Percentiles rank a stretch among this genome's conserved stretches.
These are phyloP conservation scores for Aradophagus sp. DNA, from an alignment of 1,140 invertebrate genomes.

Conservation along the genomic window DNA sequence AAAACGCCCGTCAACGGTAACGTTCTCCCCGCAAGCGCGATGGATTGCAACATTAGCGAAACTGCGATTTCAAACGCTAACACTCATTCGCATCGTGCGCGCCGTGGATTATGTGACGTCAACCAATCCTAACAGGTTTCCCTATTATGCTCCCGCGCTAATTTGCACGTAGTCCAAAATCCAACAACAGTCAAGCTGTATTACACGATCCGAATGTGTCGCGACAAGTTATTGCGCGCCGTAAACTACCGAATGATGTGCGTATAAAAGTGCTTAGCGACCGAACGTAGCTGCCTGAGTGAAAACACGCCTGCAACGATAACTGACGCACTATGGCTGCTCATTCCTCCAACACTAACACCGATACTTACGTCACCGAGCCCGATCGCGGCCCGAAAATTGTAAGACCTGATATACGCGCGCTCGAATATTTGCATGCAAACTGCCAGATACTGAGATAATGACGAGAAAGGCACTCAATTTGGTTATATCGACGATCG, in stretches of 20 bases:
- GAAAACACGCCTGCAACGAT: no score
- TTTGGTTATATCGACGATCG: no score
- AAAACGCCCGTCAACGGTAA: no score
- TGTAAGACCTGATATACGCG: slow-evolving; percentile 20
- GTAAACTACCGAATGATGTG: slow-evolving; percentile 64
- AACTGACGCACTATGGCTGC: slow-evolving; percentile 34
- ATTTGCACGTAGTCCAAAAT: slow-evolving; percentile 59
- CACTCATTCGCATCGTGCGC: slow-evolving; percentile 44
- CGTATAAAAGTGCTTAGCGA: slow-evolving; percentile 40
- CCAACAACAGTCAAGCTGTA: slow-evolving; percentile 53
- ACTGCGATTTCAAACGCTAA: slow-evolving; percentile 38
- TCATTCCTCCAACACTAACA: slow-evolving; percentile 25
- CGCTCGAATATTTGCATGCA: slow-evolving; percentile 11
- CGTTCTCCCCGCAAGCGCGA: no score
- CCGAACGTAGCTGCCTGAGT: no score
- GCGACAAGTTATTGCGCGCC: slow-evolving; percentile 42
- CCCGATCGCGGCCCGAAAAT: slow-evolving; percentile 14
- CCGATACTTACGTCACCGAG: slow-evolving; percentile 5
- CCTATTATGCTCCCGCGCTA: slow-evolving; percentile 49
- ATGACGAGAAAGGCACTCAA: no score
- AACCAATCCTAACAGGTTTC: slow-evolving; percentile 53
- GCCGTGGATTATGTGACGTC: slow-evolving; percentile 56
- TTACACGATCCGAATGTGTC: slow-evolving; percentile 60
- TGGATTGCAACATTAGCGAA: slow-evolving; percentile 21
- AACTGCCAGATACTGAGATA: no score